phyloP scores from a whole-genome alignment of 2,797 vertebrate species.

The Halcyon badia region DNA sequence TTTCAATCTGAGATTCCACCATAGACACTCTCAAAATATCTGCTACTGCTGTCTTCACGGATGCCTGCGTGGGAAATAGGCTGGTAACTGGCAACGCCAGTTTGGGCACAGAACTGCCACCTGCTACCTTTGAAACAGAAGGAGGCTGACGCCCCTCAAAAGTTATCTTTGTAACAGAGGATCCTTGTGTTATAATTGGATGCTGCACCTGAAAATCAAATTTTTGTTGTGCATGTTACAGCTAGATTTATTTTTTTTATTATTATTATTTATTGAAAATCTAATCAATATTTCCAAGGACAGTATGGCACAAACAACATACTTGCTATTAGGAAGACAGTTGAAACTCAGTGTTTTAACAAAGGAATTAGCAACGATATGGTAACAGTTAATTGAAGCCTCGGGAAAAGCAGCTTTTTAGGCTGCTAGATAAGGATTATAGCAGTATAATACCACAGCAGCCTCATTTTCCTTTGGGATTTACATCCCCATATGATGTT shows the following conservation, averaged over 20 bases:
- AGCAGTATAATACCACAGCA: slow-evolving; percentile 66
- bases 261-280: slow-evolving; percentile 30
- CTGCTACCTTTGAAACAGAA: slow-evolving; percentile 87
- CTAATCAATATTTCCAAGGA: slow-evolving; percentile 74
- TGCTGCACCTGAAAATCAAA: slow-evolving; percentile 87
- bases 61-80: slow-evolving; percentile 80
- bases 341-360: slow-evolving; percentile 76
- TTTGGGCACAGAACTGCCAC: slow-evolving; percentile 86
- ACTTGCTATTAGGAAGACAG: slow-evolving; percentile 72
- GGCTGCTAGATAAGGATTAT: slow-evolving; percentile 64
- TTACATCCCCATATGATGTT: slow-evolving; percentile 55
- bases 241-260: slow-evolving; percentile 32
- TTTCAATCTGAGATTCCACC: slow-evolving; percentile 97
- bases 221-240: slow-evolving; percentile 80
- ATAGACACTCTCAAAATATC: slow-evolving; percentile 98
- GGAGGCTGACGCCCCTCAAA: slow-evolving; percentile 88
- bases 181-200: slow-evolving; percentile 93
- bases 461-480: slow-evolving; percentile 76
- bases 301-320: slow-evolving; percentile 77
- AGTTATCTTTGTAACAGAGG: slow-evolving; percentile 94
- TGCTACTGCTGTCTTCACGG: slow-evolving; percentile 88
- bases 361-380: slow-evolving; percentile 61
- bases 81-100: slow-evolving; percentile 87
- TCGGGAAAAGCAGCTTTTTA: slow-evolving; percentile 65
- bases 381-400: slow-evolving; percentile 62